Conservation (phyloP, 1,140 invertebrate genomes). For the Carposina sasakii region DNA sequence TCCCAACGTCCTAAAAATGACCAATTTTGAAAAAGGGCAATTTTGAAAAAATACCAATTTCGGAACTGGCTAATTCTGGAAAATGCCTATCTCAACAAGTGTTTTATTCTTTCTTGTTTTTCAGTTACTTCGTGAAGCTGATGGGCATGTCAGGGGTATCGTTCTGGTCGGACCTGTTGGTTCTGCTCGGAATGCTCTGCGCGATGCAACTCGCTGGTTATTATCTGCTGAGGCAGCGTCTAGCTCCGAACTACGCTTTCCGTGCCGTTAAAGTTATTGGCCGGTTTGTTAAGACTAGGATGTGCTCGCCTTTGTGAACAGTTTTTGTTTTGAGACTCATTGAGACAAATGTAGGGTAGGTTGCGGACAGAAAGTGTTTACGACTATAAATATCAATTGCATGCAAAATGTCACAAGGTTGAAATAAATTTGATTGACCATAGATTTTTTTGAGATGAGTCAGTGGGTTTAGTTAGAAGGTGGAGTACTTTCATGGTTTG, state of each 20-base stretch:
- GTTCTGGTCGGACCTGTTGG: slow-evolving; percentile 76
- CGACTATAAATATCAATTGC: too few relatives aligned
- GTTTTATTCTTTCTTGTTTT: slow-evolving; percentile 24
- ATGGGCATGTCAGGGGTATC: slow-evolving; percentile 77
- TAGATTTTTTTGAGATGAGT: too few relatives aligned
- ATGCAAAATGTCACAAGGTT: too few relatives aligned
- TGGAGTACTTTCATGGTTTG: too few relatives aligned
- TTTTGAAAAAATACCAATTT: too few relatives aligned
- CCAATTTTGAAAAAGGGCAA: too few relatives aligned
- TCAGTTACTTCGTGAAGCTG: slow-evolving; percentile 71
- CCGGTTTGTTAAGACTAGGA: slow-evolving; percentile 74
- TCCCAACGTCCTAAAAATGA: too few relatives aligned
- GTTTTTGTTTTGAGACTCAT: background rate
- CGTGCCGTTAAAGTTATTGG: slow-evolving; percentile 75
- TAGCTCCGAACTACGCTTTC: slow-evolving; percentile 80
- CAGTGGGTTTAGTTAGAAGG: too few relatives aligned
- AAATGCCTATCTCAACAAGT: background rate
- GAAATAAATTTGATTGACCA: too few relatives aligned
- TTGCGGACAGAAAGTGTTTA: too few relatives aligned
- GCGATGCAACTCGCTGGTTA: slow-evolving; percentile 75
- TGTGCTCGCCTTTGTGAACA: slow-evolving; percentile 53
- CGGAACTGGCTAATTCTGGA: too few relatives aligned
- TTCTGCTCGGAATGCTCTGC: slow-evolving; percentile 74
- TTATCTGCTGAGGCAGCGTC: slow-evolving; percentile 77
- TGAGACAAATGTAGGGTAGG: too few relatives aligned